Base-by-base conservation (phyloP, 1,140 invertebrate genomes). In the Riptortus pedestris region DNA sequence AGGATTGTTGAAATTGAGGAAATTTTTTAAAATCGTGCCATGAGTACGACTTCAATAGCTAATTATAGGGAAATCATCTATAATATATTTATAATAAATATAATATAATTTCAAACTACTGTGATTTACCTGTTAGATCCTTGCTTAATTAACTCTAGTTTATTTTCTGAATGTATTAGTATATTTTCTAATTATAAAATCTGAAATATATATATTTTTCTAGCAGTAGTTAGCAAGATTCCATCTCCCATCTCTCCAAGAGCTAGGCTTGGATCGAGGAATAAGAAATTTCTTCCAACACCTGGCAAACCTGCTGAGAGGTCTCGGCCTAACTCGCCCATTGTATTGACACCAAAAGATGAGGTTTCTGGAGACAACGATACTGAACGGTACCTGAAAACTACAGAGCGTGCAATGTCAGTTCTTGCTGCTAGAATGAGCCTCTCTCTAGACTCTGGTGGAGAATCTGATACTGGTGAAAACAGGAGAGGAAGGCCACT, bases 341-440 rank as follows among this genome's bases (percentile, higher is more conserved):
- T 24, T 24, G 51, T 55, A 24, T 14, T 9, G 20, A 51, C 28
- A 16, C 31, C 31, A 43, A 48, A 26, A 24, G 60, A 47, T 43
- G 38, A 27, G 11, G 14, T n/a, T 43, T 48, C 12, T 22, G 26
- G 18, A 26, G 47, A 43, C n/a, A 48, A 61, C 20, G 79, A 81
- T 62, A 80, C 79, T 9, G 76, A 79, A 68, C 72, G 74, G 52
- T 74, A 79, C 64, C 69, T 81, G 11, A 74, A 74, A 38, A 76
- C 79, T 59, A 82, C 80, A 43, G 77, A 79, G 69, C 73, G 74
- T 67, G 75, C 80, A 58, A 77, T 82, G 67, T 74, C 76, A 45
- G 79, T 79, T 31, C 77, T 81, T 70, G 77, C 78, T 67, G 75
- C 76, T 14, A 69, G 79, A 31, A 73, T 76, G 65, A 69, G 66